Conservation (phyloP, 2,113 vertebrate species). For the Leucosticte australis region DNA sequence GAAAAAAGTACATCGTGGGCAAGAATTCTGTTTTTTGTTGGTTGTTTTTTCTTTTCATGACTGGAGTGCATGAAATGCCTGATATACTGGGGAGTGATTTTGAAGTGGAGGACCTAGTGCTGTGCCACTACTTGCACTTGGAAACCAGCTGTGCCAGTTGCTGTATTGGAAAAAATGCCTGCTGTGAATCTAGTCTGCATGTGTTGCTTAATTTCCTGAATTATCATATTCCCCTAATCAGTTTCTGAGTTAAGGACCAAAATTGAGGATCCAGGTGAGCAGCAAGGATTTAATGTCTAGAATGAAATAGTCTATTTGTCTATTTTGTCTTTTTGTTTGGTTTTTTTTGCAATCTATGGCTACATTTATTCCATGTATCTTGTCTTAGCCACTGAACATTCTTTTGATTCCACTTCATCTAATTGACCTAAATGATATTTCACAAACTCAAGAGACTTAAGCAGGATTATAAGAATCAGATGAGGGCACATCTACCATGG, state of each 20-base stretch:
- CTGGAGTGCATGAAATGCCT: slow-evolving; percentile 35
- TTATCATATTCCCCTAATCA: slow-evolving; percentile 77
- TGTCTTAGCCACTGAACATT: slow-evolving; percentile 4
- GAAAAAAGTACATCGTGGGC: background rate
- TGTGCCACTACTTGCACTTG: slow-evolving; percentile 68
- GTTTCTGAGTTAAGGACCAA: slow-evolving; percentile 64
- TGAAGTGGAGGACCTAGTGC: slow-evolving; percentile 74
- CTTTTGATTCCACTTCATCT: slow-evolving; percentile 61
- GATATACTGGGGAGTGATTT: slow-evolving; percentile 67
- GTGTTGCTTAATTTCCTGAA: slow-evolving; percentile 75
- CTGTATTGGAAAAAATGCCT: slow-evolving; percentile 67
- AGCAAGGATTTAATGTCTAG: slow-evolving; percentile 49
- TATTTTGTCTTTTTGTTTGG: background rate
- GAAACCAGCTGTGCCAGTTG: slow-evolving; percentile 74
- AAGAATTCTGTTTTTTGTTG: background rate
- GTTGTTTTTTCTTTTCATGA: background rate
- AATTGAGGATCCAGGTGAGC: slow-evolving; percentile 67
- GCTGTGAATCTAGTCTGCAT: slow-evolving; percentile 71
- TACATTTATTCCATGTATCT: slow-evolving; percentile 39
- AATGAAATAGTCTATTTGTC: slow-evolving; percentile 45
- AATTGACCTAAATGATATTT: slow-evolving; percentile 71
- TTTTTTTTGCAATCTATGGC: background rate
- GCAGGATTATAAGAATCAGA: background rate
- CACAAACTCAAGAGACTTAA: slow-evolving; percentile 49
- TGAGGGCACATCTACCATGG: background rate